Percentiles rank a stretch among this genome's conserved stretches.
Evolutionary conservation across 2,888 invertebrate species (phyloP).

Genomic region (Silvanus unidentatus): DNA sequence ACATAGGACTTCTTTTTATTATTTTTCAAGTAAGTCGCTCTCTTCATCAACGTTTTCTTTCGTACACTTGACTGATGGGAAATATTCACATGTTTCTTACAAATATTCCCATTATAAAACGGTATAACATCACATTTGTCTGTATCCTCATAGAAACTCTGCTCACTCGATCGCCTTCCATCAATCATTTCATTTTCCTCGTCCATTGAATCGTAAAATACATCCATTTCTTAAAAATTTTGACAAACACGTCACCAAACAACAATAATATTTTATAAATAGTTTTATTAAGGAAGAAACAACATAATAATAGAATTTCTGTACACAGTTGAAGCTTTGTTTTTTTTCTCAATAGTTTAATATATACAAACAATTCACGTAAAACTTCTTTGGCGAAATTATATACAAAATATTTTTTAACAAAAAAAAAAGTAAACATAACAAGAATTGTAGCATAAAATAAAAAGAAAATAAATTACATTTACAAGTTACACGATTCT

Average conservation of each 20-base stretch:
- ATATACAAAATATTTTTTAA: slow-evolving; percentile 38
- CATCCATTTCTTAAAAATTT: neutral
- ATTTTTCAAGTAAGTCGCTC: no score
- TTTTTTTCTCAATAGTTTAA: slow-evolving; percentile 18
- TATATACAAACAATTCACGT: slow-evolving; percentile 43
- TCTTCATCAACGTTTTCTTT: no score
- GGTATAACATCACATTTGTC: neutral
- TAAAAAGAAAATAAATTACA: neutral
- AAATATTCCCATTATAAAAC: neutral
- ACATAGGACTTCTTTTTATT: no score
- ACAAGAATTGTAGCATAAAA: neutral
- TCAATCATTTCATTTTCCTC: neutral
- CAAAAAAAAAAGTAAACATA: slow-evolving; percentile 6
- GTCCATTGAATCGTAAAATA: neutral
- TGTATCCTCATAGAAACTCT: no score
- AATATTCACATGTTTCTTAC: neutral
- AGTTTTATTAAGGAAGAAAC: slow-evolving; percentile 41
- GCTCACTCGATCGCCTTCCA: no score
- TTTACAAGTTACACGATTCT: no score
- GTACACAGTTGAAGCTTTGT: slow-evolving; percentile 41
- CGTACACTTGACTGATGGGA: no score
- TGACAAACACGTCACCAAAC: neutral
- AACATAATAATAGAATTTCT: slow-evolving; percentile 48
- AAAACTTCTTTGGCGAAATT: slow-evolving; percentile 46
- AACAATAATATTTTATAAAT: neutral